Evolutionary conservation across 2,888 invertebrate genomes (phyloP).

Genomic region (Punctoribates punctum): DNA sequence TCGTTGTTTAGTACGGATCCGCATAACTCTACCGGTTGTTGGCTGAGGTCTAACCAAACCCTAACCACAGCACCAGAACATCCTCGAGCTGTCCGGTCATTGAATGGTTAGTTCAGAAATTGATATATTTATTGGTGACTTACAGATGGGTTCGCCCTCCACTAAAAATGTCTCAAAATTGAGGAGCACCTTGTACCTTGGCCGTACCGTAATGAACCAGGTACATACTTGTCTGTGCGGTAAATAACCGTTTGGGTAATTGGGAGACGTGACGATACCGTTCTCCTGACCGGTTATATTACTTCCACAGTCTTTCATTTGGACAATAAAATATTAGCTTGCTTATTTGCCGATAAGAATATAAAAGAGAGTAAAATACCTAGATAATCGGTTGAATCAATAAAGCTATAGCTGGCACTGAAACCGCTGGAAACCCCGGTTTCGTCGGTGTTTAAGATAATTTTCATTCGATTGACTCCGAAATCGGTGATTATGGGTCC

Average conservation of each 20-base stretch:
- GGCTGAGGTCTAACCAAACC: constrained; percentile 77
- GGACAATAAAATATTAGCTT: not conserved
- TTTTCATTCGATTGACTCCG: constrained; percentile 79
- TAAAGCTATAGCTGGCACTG: constrained; percentile 90
- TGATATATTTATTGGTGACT: constrained; percentile 51
- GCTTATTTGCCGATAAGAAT: too few species aligned
- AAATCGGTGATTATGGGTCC: constrained; percentile 91
- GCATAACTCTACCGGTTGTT: constrained; percentile 80
- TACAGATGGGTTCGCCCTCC: constrained; percentile 84
- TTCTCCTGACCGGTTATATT: constrained; percentile 62
- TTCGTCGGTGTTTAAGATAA: constrained; percentile 81
- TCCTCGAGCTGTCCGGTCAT: constrained; percentile 59
- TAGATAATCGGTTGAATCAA: constrained; percentile 75
- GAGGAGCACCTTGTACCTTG: constrained; percentile 80
- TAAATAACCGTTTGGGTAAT: constrained; percentile 84
- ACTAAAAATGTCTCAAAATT: constrained; percentile 87
- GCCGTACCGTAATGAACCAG: constrained; percentile 88
- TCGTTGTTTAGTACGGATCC: constrained; percentile 68
- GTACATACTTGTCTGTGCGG: constrained; percentile 77
- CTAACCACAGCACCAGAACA: constrained; percentile 87
- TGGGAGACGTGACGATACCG: constrained; percentile 65
- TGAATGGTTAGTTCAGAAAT: too few species aligned
- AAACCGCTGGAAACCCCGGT: constrained; percentile 89
- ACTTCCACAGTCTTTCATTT: constrained; percentile 71
- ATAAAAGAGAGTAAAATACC: constrained; percentile 57